Base-by-base conservation (phyloP, 2,113 vertebrate species). In the Rhinoderma darwinii region DNA sequence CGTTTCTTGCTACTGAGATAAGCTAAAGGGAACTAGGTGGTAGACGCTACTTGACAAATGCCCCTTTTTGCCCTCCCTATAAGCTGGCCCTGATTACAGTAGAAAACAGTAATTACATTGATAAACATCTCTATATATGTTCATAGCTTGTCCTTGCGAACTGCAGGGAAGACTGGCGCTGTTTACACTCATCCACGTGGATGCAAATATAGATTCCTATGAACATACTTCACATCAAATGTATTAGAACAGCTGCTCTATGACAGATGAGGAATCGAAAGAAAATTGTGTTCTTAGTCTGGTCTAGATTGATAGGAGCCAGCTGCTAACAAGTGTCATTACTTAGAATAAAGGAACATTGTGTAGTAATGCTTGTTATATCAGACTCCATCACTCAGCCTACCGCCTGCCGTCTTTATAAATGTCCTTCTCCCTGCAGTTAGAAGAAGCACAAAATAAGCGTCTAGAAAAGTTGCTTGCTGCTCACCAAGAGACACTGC, bases 361-460 rank as follows among this genome's bases (percentile, higher is more conserved):
- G 4, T 72, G 14, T 39, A 22, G 1, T 39, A n/a, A 15, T 27
- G 12, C 27, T n/a, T 44, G 22, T 75, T 47, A 44, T 47, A 50
- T 27, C 37, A 37, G 27, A 11, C 27, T 63, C 11, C 30, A 66
- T 18, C 17, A 4, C 17, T 35, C 4, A 1, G 2, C 44, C 15
- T 9, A 6, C 47, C 20, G 15, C n/a, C 27, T 30, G 74, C 4
- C 15, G 1, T 32, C 44, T 32, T 35, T 78, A 78, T 10, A 32
- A 78, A 22, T 78, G 18, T 54, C 27, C 22, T 22, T 37, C 76
- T 22, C 22, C 15, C 25, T 56, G 27, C 14, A 84, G 83, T 61
- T 97, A 91, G 96, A 97, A 81, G 93, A 95, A 74, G 94, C 95
- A 75, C 97, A 98, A 93, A 93, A 88, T 73, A 95, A 90, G 89